A percentile compares a stretch with the other conserved stretches of the same genome.
Evolutionary conservation across 2,888 invertebrate genomes (phyloP).

Genomic region (Leptopterna dolabrata): DNA sequence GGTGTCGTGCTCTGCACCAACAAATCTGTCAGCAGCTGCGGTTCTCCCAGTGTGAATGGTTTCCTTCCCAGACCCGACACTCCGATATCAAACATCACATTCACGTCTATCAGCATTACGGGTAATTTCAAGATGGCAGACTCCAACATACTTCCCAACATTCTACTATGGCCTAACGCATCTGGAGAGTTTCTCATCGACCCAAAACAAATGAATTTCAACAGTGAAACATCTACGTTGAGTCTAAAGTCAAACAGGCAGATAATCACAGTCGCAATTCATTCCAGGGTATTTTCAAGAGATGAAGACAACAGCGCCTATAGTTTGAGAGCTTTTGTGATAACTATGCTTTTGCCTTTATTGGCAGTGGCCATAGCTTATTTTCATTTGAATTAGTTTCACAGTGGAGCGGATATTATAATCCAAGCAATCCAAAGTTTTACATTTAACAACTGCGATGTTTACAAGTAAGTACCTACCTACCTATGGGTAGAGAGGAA

Average conservation of each 20-base stretch:
- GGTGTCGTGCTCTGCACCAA: slow-evolving; percentile 53
- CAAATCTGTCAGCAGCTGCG: slow-evolving; percentile 43
- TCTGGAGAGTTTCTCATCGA: slow-evolving; percentile 1
- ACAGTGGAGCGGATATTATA: too few relatives aligned
- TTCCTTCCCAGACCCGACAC: not conserved
- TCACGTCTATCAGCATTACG: not conserved
- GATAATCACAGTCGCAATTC: slow-evolving; percentile 13
- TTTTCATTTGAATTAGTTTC: too few relatives aligned
- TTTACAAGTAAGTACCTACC: too few relatives aligned
- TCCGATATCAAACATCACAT: not conserved
- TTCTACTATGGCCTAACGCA: not conserved
- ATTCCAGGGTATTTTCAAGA: slow-evolving; percentile 37
- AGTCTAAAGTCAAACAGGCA: not conserved
- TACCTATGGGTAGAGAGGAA: too few relatives aligned
- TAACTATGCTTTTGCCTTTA: not conserved
- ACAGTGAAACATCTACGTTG: not conserved
- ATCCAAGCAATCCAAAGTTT: too few relatives aligned
- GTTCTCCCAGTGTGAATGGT: not conserved
- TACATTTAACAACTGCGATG: too few relatives aligned
- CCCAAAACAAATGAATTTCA: not conserved
- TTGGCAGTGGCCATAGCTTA: not conserved
- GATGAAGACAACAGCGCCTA: not conserved
- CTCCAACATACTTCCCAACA: not conserved
- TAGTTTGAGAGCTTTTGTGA: not conserved
- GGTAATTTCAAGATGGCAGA: not conserved